A percentile compares a stretch with the other conserved stretches of the same genome.
phyloP scores from a whole-genome alignment of 2,888 invertebrate species.

The Polymixis lichenea region DNA sequence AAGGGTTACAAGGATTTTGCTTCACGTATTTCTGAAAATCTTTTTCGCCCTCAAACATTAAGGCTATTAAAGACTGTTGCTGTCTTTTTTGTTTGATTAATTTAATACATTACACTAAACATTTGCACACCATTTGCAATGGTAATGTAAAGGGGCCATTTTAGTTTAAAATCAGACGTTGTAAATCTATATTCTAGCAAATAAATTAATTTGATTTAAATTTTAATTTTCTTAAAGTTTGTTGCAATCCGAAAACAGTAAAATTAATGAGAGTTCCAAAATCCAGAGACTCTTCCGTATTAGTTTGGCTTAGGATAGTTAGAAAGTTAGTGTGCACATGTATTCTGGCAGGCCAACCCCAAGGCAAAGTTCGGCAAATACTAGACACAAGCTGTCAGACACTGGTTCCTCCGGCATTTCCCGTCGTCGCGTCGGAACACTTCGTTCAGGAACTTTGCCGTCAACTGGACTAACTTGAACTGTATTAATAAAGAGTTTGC shows the following conservation, averaged over 20 bases:
- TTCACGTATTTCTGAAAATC: too few relatives aligned
- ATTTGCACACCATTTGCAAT: too few relatives aligned
- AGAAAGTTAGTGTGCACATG: constrained; percentile 39
- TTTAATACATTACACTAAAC: too few relatives aligned
- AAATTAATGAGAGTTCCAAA: constrained; percentile 11
- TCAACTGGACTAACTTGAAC: not conserved
- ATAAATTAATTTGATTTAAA: not conserved
- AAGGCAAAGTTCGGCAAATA: constrained; percentile 42
- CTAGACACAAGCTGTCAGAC: constrained; percentile 30
- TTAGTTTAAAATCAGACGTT: too few relatives aligned
- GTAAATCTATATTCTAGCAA: too few relatives aligned
- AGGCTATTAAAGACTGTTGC: too few relatives aligned
- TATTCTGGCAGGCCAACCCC: constrained; percentile 2
- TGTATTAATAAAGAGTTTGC: constrained; percentile 15
- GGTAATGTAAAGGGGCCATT: too few relatives aligned
- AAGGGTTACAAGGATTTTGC: too few relatives aligned
- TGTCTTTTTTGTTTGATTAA: too few relatives aligned
- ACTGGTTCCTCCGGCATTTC: constrained; percentile 7
- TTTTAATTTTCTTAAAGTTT: not conserved
- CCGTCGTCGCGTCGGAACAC: not conserved
- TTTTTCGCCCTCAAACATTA: too few relatives aligned
- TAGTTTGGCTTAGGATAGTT: constrained; percentile 23
- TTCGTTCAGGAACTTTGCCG: constrained; percentile 33
- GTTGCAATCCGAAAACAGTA: not conserved
- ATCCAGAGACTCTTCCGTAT: not conserved